These are phyloP conservation scores for Stegostoma tigrinum DNA, from an alignment of 2,113 vertebrate genomes.

Conservation along the genomic window DNA sequence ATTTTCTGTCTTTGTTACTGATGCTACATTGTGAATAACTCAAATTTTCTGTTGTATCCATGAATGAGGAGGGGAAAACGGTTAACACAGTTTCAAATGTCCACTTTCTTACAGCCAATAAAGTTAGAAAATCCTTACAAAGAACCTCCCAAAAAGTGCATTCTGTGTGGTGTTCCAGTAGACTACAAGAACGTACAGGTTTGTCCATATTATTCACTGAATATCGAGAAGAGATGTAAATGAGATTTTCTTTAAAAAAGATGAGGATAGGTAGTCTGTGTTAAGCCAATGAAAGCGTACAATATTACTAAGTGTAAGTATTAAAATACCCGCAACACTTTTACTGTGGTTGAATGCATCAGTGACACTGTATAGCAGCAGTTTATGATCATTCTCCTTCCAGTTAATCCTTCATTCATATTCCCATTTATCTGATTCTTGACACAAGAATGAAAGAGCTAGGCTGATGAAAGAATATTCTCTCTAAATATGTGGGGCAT, in stretches of 20 bases:
- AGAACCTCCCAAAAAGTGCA: slow-evolving; percentile 69
- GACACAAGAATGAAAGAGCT: neutral
- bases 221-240: neutral
- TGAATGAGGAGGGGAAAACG: neutral
- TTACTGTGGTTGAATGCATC: neutral
- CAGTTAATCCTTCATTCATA: neutral
- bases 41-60: neutral
- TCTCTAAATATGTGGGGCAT: neutral
- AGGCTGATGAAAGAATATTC: neutral
- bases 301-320: neutral
- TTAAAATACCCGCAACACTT: neutral
- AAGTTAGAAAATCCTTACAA: slow-evolving; percentile 82
- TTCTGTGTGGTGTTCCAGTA: slow-evolving; percentile 69
- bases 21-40: neutral
- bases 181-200: slow-evolving; percentile 92
- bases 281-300: neutral
- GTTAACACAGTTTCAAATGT: neutral
- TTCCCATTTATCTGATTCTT: neutral
- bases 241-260: neutral
- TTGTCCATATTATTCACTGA: slow-evolving; percentile 39
- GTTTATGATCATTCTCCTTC: neutral
- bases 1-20: neutral
- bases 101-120: slow-evolving; percentile 57
- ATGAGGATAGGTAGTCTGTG: neutral
- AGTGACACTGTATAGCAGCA: neutral